Percentiles rank a stretch among this genome's conserved stretches.
These are phyloP conservation scores for Axinella damicornis DNA, from an alignment of 37 sponge, comb jelly and placozoan genomes.

Conservation along the genomic window DNA sequence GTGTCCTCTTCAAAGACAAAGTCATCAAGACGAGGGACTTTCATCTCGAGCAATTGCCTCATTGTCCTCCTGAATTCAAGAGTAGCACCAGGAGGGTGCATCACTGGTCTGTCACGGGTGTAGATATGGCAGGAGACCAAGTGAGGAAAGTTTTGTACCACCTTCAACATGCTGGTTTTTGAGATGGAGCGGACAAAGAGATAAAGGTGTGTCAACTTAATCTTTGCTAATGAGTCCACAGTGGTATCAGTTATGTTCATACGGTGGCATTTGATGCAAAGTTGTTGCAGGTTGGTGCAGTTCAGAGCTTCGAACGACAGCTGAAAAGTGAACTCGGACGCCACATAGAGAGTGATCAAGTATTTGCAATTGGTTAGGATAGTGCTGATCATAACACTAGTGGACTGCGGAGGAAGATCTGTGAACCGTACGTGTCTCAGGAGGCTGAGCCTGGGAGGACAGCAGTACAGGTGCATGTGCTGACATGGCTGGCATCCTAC, in stretches of 20 bases:
- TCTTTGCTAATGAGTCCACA: not conserved
- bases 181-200: not conserved
- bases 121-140: conserved; percentile 10
- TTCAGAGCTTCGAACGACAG: not conserved
- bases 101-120: not conserved
- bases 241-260: not conserved
- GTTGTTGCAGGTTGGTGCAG: not conserved
- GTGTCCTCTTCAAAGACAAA: conserved; percentile 5
- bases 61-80: not conserved
- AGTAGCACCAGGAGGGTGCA: not conserved
- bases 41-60: too few species aligned
- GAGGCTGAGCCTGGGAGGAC: too few species aligned
- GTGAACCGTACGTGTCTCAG: too few species aligned
- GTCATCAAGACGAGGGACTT: not conserved
- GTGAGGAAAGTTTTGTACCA: not conserved
- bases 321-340: not conserved
- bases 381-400: not conserved
- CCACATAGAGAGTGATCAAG: not conserved
- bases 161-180: not conserved
- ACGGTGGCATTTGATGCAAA: not conserved
- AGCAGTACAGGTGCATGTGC: too few species aligned
- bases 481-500: too few species aligned
- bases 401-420: too few species aligned
- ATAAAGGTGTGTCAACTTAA: not conserved
- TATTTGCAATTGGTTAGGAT: not conserved